Evolutionary conservation across 2,797 vertebrate genomes (phyloP).

Genomic region (Pitangus sulphuratus): DNA sequence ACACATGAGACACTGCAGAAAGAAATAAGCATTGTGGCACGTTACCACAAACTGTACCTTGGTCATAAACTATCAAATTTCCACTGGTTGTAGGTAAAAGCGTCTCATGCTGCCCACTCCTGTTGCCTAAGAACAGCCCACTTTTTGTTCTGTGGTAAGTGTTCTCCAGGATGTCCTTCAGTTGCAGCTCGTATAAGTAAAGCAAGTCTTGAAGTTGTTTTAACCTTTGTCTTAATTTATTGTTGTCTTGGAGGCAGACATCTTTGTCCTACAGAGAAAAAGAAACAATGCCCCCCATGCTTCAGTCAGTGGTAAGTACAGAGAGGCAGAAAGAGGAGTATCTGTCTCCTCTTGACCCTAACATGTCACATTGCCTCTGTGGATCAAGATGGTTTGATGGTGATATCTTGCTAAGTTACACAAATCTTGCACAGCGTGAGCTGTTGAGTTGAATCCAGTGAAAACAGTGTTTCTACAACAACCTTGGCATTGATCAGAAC

Average conservation of each 20-base stretch:
- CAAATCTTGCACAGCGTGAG: background rate
- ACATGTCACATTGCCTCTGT: background rate
- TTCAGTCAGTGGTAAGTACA: background rate
- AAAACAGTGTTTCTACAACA: background rate
- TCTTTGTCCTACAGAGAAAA: constrained; percentile 72
- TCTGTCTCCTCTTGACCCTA: background rate
- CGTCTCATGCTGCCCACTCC: background rate
- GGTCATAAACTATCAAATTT: constrained; percentile 85
- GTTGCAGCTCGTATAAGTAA: constrained; percentile 79
- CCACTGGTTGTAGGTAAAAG: constrained; percentile 80
- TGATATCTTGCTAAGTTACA: background rate
- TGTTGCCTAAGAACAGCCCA: constrained; percentile 48
- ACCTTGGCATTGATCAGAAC: background rate
- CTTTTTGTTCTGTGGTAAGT: constrained; percentile 75
- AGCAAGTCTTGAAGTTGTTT: constrained; percentile 81
- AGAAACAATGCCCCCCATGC: background rate
- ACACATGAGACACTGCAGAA: background rate
- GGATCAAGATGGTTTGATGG: background rate
- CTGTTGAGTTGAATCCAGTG: background rate
- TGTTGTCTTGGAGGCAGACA: constrained; percentile 77
- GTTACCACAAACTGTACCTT: constrained; percentile 74
- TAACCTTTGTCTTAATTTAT: constrained; percentile 78
- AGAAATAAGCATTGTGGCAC: background rate
- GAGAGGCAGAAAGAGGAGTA: background rate
- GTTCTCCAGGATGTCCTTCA: constrained; percentile 81